Conservation (phyloP, 2,797 vertebrate species). For the Rhincodon typus region DNA sequence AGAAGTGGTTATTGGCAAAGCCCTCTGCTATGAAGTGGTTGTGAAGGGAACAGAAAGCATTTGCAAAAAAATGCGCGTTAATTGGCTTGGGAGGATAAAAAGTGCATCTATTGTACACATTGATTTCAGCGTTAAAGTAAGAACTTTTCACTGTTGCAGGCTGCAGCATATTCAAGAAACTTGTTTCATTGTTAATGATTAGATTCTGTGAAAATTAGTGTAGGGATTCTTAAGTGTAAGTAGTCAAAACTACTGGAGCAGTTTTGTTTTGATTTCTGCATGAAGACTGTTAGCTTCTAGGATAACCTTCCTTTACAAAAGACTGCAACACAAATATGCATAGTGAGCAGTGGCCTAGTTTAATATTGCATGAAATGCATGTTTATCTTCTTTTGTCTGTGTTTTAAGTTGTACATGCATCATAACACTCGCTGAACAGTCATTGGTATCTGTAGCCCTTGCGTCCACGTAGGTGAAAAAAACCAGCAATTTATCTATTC, state of each 20-base stretch:
- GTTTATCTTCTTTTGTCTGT: background rate
- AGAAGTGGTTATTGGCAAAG: background rate
- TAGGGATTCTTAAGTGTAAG: background rate
- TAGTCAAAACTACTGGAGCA: background rate
- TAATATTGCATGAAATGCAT: background rate
- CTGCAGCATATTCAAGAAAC: background rate
- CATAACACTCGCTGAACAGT: background rate
- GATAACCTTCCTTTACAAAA: background rate
- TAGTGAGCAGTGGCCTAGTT: background rate
- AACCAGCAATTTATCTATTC: too few relatives aligned
- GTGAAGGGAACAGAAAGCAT: background rate
- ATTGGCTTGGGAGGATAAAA: background rate
- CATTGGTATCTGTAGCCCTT: too few relatives aligned
- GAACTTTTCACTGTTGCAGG: background rate
- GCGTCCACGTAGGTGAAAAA: too few relatives aligned
- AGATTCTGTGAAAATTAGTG: background rate
- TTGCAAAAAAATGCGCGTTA: background rate
- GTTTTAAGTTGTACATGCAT: background rate
- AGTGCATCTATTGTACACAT: background rate
- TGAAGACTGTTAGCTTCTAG: background rate
- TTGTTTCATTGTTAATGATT: background rate
- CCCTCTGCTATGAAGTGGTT: background rate
- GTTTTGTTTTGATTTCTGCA: background rate
- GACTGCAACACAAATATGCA: background rate
- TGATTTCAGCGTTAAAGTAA: background rate